Conservation (phyloP, 2,113 vertebrate genomes). For the Meles meles region DNA sequence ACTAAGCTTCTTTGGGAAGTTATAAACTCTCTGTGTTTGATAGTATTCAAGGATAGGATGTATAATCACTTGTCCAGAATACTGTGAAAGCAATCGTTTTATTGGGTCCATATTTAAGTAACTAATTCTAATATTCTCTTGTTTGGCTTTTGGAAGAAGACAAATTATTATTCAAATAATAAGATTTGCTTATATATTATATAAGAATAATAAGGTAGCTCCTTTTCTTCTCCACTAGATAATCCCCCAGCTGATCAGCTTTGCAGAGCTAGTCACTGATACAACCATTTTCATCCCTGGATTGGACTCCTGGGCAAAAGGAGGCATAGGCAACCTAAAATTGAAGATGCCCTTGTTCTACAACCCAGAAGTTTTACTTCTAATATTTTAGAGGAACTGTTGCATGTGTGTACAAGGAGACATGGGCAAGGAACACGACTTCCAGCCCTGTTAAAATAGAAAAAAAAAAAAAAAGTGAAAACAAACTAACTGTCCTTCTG, state of each 20-base stretch:
- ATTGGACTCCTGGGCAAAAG: neutral
- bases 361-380: neutral
- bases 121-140: neutral
- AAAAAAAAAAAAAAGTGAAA: neutral
- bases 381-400: neutral
- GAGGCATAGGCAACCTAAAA: neutral
- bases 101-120: neutral
- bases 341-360: neutral
- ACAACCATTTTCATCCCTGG: neutral
- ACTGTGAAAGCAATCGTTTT: neutral
- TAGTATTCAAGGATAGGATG: neutral
- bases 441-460: neutral
- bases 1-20: neutral
- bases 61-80: neutral
- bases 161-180: too few species aligned
- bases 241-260: neutral
- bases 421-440: neutral
- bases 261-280: neutral
- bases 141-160: slow-evolving; percentile 4
- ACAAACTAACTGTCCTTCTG: neutral
- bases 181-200: too few species aligned
- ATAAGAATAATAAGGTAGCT: too few species aligned
- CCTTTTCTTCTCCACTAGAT: neutral
- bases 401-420: neutral
- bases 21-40: neutral